These are phyloP conservation scores for Globodera rostochiensis DNA, from an alignment of 1,140 invertebrate genomes.

Conservation along the genomic window DNA sequence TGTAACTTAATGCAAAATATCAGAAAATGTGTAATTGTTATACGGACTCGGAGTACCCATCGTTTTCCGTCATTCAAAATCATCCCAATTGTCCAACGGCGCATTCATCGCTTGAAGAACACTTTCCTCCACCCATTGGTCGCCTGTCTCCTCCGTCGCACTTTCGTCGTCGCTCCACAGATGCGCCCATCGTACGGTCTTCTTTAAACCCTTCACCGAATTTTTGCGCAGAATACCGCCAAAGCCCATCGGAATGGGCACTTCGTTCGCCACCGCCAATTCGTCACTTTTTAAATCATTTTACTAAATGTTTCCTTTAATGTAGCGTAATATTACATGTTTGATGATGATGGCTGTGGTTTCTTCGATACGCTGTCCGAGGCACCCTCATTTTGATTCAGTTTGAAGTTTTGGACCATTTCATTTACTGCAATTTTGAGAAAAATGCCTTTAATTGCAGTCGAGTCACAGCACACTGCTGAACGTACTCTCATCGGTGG, in stretches of 20 bases:
- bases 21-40: too few relatives aligned
- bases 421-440: neutral
- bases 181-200: neutral
- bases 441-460: neutral
- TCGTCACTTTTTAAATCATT: too few relatives aligned
- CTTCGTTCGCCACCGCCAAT: neutral
- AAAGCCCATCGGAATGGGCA: neutral
- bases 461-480: too few relatives aligned
- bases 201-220: neutral
- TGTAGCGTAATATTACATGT: too few relatives aligned
- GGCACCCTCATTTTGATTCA: neutral
- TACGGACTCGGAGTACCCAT: neutral
- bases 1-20: too few relatives aligned
- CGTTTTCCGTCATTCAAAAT: neutral
- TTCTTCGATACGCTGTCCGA: too few relatives aligned
- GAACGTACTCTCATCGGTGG: neutral
- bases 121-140: neutral
- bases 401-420: neutral
- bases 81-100: neutral
- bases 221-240: neutral
- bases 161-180: neutral
- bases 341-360: too few relatives aligned
- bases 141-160: neutral
- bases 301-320: too few relatives aligned
- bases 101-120: neutral